Evolutionary conservation across 2,888 invertebrate species (phyloP).

Genomic region (Coelinius sp.): DNA sequence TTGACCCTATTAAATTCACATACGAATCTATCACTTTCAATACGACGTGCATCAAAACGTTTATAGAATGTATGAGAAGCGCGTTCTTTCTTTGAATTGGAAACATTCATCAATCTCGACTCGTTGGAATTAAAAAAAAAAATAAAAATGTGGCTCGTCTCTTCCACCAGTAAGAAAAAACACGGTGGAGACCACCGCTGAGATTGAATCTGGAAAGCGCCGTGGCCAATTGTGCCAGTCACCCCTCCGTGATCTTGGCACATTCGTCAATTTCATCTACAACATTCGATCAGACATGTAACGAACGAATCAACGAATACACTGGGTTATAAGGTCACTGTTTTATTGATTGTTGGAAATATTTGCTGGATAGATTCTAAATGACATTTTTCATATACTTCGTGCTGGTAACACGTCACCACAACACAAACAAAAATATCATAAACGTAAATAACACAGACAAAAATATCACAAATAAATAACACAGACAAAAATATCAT

Average conservation of each 20-base stretch:
- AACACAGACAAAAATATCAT: no score
- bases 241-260: constrained; percentile 49
- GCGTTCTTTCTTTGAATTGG: background rate
- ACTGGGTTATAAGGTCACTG: background rate
- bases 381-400: constrained; percentile 11
- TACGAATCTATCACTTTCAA: constrained; percentile 30
- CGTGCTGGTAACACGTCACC: no score
- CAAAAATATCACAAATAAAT: no score
- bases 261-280: constrained; percentile 50
- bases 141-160: constrained; percentile 8
- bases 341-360: constrained; percentile 2
- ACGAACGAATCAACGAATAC: constrained; percentile 15
- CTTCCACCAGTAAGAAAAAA: constrained; percentile 8
- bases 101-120: constrained; percentile 34
- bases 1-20: constrained; percentile 4
- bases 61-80: background rate
- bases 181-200: constrained; percentile 42
- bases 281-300: background rate
- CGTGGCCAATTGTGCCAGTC: constrained; percentile 48
- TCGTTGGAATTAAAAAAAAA: no score
- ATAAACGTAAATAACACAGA: no score
- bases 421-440: no score
- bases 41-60: background rate
- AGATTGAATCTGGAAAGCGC: constrained; percentile 29
- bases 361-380: background rate